Conservation (phyloP, 2,113 vertebrate species). For the Steatornis caripensis region DNA sequence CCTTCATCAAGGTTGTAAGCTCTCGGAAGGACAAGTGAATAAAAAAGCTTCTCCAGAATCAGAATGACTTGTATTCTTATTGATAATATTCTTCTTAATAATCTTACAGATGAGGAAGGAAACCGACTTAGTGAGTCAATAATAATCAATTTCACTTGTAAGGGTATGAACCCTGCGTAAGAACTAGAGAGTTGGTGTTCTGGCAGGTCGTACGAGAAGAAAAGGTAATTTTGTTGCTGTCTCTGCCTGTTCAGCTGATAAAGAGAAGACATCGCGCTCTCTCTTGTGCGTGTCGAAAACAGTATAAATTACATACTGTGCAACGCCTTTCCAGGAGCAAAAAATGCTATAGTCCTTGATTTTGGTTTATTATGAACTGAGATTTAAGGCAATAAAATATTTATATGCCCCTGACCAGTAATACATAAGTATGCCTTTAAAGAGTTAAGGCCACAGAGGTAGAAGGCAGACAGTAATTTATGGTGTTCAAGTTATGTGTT, state of each 20-base stretch:
- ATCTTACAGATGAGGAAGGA: neutral
- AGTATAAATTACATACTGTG: neutral
- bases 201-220: neutral
- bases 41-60: neutral
- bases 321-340: neutral
- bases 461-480: neutral
- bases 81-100: neutral
- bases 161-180: neutral
- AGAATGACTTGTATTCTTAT: neutral
- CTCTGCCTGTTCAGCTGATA: neutral
- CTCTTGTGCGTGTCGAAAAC: neutral
- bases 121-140: neutral
- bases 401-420: neutral
- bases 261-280: neutral
- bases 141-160: neutral
- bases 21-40: neutral
- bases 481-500: neutral
- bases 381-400: neutral
- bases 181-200: neutral
- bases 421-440: neutral
- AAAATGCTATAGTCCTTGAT: neutral
- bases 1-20: rapidly evolving
- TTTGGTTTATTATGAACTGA: neutral
- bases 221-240: neutral
- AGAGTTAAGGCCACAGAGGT: neutral